Base-by-base conservation (phyloP, 2,113 vertebrate species). In the Lampris incognitus region DNA sequence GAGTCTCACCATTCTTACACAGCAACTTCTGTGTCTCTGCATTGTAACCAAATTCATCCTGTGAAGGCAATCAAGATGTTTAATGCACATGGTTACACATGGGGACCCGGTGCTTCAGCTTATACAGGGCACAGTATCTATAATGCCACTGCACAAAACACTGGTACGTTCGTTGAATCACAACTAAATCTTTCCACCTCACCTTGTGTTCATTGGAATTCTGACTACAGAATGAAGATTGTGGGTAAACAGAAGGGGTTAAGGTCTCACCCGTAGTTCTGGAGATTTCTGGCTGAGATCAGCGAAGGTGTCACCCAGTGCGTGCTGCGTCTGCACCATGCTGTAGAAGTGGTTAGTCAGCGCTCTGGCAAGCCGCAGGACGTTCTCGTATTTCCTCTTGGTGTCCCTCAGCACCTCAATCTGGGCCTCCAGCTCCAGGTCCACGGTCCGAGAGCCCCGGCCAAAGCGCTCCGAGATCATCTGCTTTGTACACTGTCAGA, bases 261-360 rank as follows among this genome's bases (percentile, higher is more conserved):
- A 1, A 40, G 2, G 38, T 5, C 71, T 77, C 55, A 97, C 97
- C 95, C 98, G 95, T 40, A 99, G 96, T 87, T 99, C 98, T 0
- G 98, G 98, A 6, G 98, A 98, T 83, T 99, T 99, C 95, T 98
- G 98, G 92, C 98, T 98, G 92, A 99, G 97, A 91, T 99, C 98
- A 0, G 97, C 96, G 51, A 99, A 98, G 87, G 96, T 96, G 8
- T 99, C 98, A 0, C 97, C 98, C 74, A 99, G 95, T 1, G 97
- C 95, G 0, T 97, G 96, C 94, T 99, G 98, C 0, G 98, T 99
- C 95, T 99, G 98, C 77, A 98, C 96, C 88, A 99, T 96, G 95
- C 96, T 97, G 95, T 98, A 98, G 92, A 99, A 96, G 90, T 99
- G 98, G 78, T 93, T 94, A 57, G 97, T 98, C 82, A 99, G 94